Evolutionary conservation across 2,113 vertebrate genomes (phyloP).

Genomic region (Sander vitreus): DNA sequence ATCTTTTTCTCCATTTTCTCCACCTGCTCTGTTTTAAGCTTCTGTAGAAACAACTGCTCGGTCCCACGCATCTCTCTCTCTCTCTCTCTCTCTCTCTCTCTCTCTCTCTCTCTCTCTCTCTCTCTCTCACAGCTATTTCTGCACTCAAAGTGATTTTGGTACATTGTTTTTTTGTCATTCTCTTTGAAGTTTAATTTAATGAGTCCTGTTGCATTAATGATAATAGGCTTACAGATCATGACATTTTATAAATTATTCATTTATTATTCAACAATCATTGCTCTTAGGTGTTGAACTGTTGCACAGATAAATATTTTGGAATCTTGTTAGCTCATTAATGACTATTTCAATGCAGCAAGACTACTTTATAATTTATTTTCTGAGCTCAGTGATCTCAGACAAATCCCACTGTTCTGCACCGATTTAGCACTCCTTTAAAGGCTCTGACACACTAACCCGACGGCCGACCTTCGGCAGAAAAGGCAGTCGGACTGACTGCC

Average conservation of each 20-base stretch:
- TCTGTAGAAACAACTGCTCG: not conserved
- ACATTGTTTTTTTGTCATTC: not conserved
- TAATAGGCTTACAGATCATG: not conserved
- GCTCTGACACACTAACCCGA: too few species aligned
- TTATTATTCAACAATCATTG: not conserved
- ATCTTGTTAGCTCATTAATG: not conserved
- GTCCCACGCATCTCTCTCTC: not conserved
- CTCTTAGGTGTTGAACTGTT: not conserved
- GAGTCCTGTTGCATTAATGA: constrained; percentile 9
- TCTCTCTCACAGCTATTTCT: not conserved
- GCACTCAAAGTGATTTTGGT: not conserved
- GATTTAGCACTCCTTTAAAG: not conserved
- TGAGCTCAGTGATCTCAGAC: not conserved
- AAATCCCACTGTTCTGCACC: not conserved
- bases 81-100: not conserved
- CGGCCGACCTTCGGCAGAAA: too few species aligned
- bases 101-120: not conserved
- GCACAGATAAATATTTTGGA: not conserved
- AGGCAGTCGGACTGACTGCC: too few species aligned
- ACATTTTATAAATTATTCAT: not conserved
- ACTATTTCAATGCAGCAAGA: not conserved
- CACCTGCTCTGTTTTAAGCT: not conserved
- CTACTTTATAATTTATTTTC: not conserved
- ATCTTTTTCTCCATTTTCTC: not conserved
- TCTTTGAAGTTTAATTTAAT: constrained; percentile 1